Evolutionary conservation across 1,140 invertebrate species (phyloP).

Genomic region (Ips nitidus): DNA sequence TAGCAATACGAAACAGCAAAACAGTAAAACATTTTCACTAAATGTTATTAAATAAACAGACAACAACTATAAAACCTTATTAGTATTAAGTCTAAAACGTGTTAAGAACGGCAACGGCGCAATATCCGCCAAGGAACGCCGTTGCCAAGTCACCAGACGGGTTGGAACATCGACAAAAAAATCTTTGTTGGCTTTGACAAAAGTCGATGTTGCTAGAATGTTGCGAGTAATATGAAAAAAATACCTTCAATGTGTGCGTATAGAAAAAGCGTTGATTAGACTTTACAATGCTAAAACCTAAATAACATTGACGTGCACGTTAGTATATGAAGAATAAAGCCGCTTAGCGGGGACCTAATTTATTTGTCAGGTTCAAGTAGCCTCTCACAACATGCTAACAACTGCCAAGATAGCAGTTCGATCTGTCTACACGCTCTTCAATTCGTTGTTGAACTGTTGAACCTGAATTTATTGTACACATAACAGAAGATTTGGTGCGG

Average conservation of each 20-base stretch:
- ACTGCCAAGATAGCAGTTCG: constrained; percentile 51
- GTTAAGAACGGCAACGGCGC: constrained; percentile 28
- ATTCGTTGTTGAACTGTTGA: background rate
- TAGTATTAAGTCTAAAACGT: background rate
- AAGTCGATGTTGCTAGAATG: constrained; percentile 52
- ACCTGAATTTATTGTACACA: too few relatives aligned
- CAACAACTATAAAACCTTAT: constrained; percentile 7
- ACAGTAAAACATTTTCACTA: background rate
- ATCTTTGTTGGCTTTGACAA: constrained; percentile 10
- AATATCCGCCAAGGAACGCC: constrained; percentile 5
- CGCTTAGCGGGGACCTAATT: constrained; percentile 1
- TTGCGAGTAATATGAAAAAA: constrained; percentile 46
- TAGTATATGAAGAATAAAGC: constrained; percentile 2
- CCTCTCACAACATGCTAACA: constrained; percentile 55
- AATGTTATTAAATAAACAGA: constrained; percentile 4
- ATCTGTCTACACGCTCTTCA: constrained; percentile 36
- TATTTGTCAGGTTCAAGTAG: constrained; percentile 35
- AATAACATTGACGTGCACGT: constrained; percentile 24
- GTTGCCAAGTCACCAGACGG: background rate
- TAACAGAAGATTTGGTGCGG: too few relatives aligned
- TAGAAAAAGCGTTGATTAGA: too few relatives aligned
- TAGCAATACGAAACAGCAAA: background rate
- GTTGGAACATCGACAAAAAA: constrained; percentile 11
- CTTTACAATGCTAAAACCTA: background rate
- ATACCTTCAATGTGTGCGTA: background rate